These are phyloP conservation scores for Enteromius mattozi DNA, from an alignment of 2,797 vertebrate species.

Conservation along the genomic window DNA sequence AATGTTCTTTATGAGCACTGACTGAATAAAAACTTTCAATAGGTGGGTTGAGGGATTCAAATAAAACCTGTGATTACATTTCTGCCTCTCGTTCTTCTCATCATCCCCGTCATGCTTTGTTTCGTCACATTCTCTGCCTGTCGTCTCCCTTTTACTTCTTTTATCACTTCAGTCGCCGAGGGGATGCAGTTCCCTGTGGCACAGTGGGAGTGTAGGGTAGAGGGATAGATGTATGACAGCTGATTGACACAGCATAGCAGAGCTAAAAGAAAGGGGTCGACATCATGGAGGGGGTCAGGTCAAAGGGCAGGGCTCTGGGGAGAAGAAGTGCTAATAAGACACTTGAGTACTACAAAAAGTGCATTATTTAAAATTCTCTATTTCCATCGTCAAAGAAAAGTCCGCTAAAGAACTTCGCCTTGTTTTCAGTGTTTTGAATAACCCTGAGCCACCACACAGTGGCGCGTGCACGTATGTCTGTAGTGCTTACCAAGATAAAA, in stretches of 20 bases:
- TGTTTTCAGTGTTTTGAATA: not conserved
- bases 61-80: not conserved
- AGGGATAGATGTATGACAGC: constrained; percentile 64
- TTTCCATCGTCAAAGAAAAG: not conserved
- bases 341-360: not conserved
- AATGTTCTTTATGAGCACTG: not conserved
- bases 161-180: constrained; percentile 53
- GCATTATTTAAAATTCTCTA: not conserved
- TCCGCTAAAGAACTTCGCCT: not conserved
- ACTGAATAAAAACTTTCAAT: constrained; percentile 3
- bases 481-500: not conserved
- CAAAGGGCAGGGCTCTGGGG: constrained; percentile 69
- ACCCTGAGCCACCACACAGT: not conserved
- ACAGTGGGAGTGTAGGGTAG: constrained; percentile 63
- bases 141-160: constrained; percentile 45
- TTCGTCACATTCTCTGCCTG: constrained; percentile 52
- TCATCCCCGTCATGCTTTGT: constrained; percentile 20
- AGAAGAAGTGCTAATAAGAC: constrained; percentile 67
- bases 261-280: constrained; percentile 62
- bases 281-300: constrained; percentile 70
- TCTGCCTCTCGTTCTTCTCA: constrained; percentile 25
- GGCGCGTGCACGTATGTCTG: not conserved
- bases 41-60: not conserved
- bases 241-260: constrained; percentile 74
- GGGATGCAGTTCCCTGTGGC: constrained; percentile 50